phyloP scores from a whole-genome alignment of 1,140 invertebrate genomes.

The Apocrypta bakeri region DNA sequence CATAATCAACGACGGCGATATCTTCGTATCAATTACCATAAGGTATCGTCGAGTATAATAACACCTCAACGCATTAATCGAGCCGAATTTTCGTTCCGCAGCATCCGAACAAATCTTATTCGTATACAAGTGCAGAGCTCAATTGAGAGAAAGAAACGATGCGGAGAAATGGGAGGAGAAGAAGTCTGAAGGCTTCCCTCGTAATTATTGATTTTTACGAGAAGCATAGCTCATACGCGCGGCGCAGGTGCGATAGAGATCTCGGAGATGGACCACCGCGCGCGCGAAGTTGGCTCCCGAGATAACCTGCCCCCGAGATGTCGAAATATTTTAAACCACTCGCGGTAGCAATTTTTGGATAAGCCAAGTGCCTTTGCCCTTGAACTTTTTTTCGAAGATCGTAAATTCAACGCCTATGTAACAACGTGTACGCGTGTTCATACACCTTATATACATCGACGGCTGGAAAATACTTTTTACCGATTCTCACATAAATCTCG shows the following conservation, averaged over 20 bases:
- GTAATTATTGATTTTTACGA: conserved; percentile 71
- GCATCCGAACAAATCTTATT: neutral
- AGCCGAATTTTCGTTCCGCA: neutral
- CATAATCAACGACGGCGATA: neutral
- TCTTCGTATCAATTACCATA: neutral
- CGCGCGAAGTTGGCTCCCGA: conserved; percentile 47
- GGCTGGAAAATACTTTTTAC: conserved; percentile 23
- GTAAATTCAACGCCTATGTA: conserved; percentile 41
- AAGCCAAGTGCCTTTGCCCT: conserved; percentile 11
- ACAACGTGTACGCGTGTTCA: neutral
- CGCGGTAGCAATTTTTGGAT: conserved; percentile 30
- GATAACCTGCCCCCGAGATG: conserved; percentile 60
- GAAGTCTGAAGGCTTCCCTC: conserved; percentile 52
- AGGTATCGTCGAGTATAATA: neutral
- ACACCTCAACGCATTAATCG: neutral
- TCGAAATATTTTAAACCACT: conserved; percentile 65
- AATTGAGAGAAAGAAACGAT: neutral
- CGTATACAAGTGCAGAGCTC: neutral
- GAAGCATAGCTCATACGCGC: conserved; percentile 52
- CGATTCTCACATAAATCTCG: conserved; percentile 49
- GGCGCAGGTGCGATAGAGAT: conserved; percentile 68
- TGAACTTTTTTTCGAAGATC: neutral
- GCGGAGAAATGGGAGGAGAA: neutral
- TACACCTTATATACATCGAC: neutral
- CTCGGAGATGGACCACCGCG: conserved; percentile 50